Evolutionary conservation across 2,888 invertebrate species (phyloP).

Genomic region (Drosophila incognita): DNA sequence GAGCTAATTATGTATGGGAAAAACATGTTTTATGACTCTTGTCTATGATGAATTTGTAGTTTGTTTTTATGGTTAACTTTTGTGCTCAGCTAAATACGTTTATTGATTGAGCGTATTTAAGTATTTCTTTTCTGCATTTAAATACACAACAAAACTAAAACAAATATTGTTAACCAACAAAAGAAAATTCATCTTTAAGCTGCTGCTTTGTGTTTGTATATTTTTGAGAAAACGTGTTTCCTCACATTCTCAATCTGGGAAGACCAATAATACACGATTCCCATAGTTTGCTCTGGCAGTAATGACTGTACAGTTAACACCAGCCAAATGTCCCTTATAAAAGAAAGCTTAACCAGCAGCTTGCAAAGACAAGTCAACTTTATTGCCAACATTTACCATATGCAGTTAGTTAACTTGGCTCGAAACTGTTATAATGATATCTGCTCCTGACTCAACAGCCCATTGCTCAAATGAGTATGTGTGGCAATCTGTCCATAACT

Average conservation of each 20-base stretch:
- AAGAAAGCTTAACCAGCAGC: conserved; percentile 2
- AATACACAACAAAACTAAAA: not conserved
- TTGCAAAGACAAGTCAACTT: conserved; percentile 14
- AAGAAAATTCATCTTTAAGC: not conserved
- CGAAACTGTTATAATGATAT: conserved; percentile 35
- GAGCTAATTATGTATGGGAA: conserved; percentile 67
- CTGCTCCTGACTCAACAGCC: conserved; percentile 32
- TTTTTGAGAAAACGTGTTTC: not conserved
- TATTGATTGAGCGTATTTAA: conserved; percentile 26
- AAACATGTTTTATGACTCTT: conserved; percentile 64
- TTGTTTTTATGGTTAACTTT: conserved; percentile 23
- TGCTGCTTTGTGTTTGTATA: not conserved
- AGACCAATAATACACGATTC: not conserved
- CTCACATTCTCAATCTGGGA: not conserved
- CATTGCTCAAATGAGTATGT: conserved; percentile 45
- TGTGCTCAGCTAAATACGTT: not conserved
- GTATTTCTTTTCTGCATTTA: not conserved
- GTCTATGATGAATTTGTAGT: conserved; percentile 38
- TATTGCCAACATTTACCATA: conserved; percentile 40
- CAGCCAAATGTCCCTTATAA: not conserved
- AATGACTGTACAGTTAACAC: conserved; percentile 1
- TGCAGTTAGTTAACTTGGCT: conserved; percentile 27
- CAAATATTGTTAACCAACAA: not conserved
- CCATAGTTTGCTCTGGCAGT: not conserved
- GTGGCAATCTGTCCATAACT: conserved; percentile 76